Base-by-base conservation (phyloP, 2,113 vertebrate species). In the Syngnathus typhle region DNA sequence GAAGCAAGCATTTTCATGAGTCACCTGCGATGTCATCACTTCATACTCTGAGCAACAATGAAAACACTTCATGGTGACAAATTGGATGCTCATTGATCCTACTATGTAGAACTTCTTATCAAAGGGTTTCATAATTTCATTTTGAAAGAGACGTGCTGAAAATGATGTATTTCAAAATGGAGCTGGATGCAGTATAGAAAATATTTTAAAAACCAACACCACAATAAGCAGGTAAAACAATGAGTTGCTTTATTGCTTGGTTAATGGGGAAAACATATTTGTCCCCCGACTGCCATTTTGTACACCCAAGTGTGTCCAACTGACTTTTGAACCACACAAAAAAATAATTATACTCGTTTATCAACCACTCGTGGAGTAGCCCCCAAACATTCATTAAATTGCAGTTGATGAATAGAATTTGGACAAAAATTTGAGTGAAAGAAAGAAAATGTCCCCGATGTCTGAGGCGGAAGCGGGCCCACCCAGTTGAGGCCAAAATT, bases 381-480 rank as follows among this genome's bases (percentile, higher is more conserved):
- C 18, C 19, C 9, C 38, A 21, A 41, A 39, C 11, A 5, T 5
- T 7, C 1, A 41, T 2, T 43, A 21, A 39, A 60, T 5, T 7
- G 1, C 4, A 32, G 6, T 16, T 6, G 21, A 23, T 27, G 0
- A 11, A 10, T 18, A 13, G 3, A 59, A 37, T 4, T 37, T 16
- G 11, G 13, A 32, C 32, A 59, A 59, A 36, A 6, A 37, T 8
- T 6, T 5, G 58, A 60, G 58, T 39, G 18, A 39, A n/a, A 60
- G 18, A 39, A n/a, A 60, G 5, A 62, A 19, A 11, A 41, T 13
- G 21, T 12, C 21, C 39, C 21, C n/a, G 27, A 32, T 11, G 6
- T 27, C 19, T 7, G 11, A 62, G 39, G 60, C 68, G 80, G 79
- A 84, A 83, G 78, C 68, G 75, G 79, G 70, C 83, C 78, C 83